Percentiles rank a stretch among this genome's conserved stretches.
Conservation (phyloP, 2,888 invertebrate species). For the Lamellibrachia columna region DNA sequence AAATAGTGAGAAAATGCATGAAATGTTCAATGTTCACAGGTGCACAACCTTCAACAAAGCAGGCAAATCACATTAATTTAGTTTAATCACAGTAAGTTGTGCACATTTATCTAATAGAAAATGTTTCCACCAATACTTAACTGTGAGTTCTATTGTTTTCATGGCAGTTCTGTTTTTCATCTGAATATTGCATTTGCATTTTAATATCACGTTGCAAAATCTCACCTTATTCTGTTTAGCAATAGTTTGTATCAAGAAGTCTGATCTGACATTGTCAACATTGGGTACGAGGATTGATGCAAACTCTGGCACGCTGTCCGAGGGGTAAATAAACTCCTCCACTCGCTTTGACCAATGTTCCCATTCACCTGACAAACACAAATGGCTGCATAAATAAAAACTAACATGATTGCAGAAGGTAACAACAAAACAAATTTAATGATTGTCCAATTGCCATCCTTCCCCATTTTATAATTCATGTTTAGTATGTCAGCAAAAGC, state of each 20-base stretch:
- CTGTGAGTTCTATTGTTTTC: not conserved
- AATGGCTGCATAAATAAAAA: not conserved
- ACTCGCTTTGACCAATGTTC: slow-evolving; percentile 83
- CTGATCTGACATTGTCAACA: slow-evolving; percentile 86
- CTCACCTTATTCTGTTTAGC: slow-evolving; percentile 75
- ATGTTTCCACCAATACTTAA: too few species aligned
- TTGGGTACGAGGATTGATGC: slow-evolving; percentile 86
- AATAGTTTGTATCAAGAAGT: slow-evolving; percentile 82
- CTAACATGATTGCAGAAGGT: not conserved
- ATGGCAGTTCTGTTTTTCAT: not conserved
- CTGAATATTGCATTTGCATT: not conserved
- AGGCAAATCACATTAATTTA: too few species aligned
- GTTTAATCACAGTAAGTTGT: too few species aligned
- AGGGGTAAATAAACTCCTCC: slow-evolving; percentile 69
- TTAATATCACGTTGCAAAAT: not conserved
- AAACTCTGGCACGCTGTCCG: slow-evolving; percentile 78
- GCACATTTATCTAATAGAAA: too few species aligned
- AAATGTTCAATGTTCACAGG: not conserved
- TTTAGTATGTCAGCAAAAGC: not conserved
- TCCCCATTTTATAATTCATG: not conserved
- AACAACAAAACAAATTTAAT: not conserved
- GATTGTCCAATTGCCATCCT: not conserved
- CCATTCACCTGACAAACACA: slow-evolving; percentile 74
- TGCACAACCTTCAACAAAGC: too few species aligned
- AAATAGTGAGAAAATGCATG: not conserved